These are phyloP conservation scores for Dissostichus mawsoni DNA, from an alignment of 2,113 vertebrate species.

Conservation along the genomic window DNA sequence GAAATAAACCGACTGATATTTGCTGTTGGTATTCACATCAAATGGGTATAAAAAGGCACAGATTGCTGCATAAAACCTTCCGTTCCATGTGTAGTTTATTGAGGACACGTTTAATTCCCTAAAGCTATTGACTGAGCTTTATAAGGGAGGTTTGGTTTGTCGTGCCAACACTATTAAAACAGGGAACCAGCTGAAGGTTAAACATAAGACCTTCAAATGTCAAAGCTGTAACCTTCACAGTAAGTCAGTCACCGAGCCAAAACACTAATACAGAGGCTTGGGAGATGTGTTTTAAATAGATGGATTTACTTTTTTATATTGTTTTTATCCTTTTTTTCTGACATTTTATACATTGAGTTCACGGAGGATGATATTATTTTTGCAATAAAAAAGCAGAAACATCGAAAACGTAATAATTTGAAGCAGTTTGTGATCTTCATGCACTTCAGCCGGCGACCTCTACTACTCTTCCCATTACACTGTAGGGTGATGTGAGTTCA, in stretches of 20 bases:
- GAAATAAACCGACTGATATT: background rate
- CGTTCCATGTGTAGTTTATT: background rate
- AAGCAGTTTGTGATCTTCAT: background rate
- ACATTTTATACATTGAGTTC: background rate
- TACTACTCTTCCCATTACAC: background rate
- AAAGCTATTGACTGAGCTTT: background rate
- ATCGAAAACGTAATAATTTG: background rate
- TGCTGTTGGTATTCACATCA: background rate
- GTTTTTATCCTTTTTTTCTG: too few species aligned
- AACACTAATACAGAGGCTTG: background rate
- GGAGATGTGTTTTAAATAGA: background rate
- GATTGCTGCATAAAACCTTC: background rate
- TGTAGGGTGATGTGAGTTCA: conserved; percentile 16
- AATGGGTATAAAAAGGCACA: background rate
- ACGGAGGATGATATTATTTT: background rate
- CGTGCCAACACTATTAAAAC: background rate
- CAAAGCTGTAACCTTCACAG: background rate
- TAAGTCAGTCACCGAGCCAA: background rate
- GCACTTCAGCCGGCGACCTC: background rate
- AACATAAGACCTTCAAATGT: conserved; percentile 15
- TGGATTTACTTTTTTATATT: too few species aligned
- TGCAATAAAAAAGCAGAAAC: background rate
- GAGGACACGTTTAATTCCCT: background rate
- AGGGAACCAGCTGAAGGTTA: conserved; percentile 19
- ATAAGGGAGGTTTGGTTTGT: background rate